Percentiles rank a stretch among this genome's conserved stretches.
phyloP scores from a whole-genome alignment of 2,113 vertebrate species.

The Leuciscus idus region DNA sequence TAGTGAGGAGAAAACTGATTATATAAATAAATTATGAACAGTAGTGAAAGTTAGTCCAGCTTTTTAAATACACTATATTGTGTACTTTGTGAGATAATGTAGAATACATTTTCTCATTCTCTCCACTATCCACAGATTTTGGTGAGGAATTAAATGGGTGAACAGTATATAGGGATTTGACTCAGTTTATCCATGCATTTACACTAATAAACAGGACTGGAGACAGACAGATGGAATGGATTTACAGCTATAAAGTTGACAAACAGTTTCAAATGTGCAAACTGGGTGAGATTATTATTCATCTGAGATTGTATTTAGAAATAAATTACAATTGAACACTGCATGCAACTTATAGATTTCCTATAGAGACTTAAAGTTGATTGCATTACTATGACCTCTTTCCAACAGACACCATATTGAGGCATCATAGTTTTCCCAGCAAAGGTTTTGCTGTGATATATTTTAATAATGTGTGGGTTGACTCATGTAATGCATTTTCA shows the following conservation, averaged over 20 bases:
- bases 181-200: not conserved
- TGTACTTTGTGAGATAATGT: not conserved
- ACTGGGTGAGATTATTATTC: not conserved
- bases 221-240: not conserved
- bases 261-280: conserved; percentile 1
- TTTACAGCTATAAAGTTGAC: not conserved
- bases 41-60: not conserved
- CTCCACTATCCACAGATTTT: not conserved
- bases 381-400: conserved; percentile 7
- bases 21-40: not conserved
- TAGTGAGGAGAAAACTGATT: conserved; percentile 15
- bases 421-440: not conserved
- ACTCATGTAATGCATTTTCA: conserved; percentile 23
- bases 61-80: not conserved
- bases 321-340: not conserved
- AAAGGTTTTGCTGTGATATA: conserved; percentile 2
- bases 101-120: not conserved
- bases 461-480: conserved; percentile 16
- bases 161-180: conserved; percentile 11
- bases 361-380: not conserved
- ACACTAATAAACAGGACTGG: not conserved
- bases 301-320: not conserved
- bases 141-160: not conserved
- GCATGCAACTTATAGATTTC: conserved; percentile 19
- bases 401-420: not conserved